Conservation (phyloP, 2,113 vertebrate species). For the Ctenodactylus gundi region DNA sequence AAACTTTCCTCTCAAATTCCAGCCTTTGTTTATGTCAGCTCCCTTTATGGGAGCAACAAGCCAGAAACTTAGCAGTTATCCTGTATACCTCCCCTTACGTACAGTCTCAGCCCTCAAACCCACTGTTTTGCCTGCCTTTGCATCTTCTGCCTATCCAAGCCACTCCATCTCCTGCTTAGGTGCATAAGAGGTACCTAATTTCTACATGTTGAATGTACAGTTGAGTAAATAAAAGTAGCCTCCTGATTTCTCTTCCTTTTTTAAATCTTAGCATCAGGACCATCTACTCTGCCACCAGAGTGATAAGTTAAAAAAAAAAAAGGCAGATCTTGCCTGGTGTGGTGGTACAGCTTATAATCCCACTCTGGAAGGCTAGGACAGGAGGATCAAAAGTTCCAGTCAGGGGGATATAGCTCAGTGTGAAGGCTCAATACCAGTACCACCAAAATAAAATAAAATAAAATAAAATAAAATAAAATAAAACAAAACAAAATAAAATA, state of each 20-base stretch:
- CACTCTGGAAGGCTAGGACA: background rate
- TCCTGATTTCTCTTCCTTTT: background rate
- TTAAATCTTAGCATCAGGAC: background rate
- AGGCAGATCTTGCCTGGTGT: background rate
- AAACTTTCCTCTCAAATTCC: background rate
- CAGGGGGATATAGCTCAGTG: too few species aligned
- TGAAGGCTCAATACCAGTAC: too few species aligned
- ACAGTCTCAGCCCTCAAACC: background rate
- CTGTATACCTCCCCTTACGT: background rate
- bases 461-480: too few species aligned
- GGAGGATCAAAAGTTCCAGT: background rate
- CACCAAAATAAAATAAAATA: too few species aligned
- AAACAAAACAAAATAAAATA: too few species aligned
- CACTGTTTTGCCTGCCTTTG: background rate
- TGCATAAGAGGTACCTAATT: background rate
- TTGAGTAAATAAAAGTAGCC: background rate
- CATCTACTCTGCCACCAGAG: background rate
- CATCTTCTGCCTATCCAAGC: background rate
- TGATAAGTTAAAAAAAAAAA: constrained; percentile 36
- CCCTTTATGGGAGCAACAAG: background rate
- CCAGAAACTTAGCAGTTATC: background rate
- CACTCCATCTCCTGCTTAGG: background rate
- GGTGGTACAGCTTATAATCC: background rate
- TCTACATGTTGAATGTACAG: background rate
- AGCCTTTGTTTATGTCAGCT: constrained; percentile 27